Base-by-base conservation (phyloP, 1,140 invertebrate genomes). In the Lordiphosa clarofinis region DNA sequence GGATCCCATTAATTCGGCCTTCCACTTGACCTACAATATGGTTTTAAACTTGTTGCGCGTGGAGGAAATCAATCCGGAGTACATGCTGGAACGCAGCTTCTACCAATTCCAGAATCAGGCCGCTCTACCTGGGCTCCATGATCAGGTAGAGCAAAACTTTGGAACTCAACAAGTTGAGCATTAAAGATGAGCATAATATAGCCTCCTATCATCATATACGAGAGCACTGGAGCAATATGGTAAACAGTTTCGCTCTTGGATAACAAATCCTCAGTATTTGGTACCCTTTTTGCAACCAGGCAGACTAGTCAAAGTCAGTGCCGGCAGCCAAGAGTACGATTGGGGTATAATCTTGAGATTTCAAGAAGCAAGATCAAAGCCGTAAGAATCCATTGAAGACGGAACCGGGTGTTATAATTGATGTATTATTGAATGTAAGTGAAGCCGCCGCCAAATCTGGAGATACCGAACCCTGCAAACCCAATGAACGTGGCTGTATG, bases 21-120 rank as follows among this genome's bases (percentile, higher is more conserved):
- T 99, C 90, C 98, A 99, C 90, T 91, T 99, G 42, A 99, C 98
- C 0, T 99, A 99, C 88, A 99, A 99, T 88, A 99, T 99, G 99
- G 97, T 99, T 7, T 90, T 99, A 6, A 99, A 99, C 92, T 90
- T 99, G 59, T 90, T 99, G 35, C 89, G 94, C 87, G 99, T 99
- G 5, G 98, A 99, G 90, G 98, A 99, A 91, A 99, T 99, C 55
- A 99, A 99, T 92, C 98, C 99, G 0, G 98, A 99, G 89, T 99
- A 98, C 74, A 99, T 99, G 97, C 90, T 99, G 74, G 97, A 99
- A 88, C 92, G 97, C 63, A 98, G 97, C 76, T 99, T 99, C 89
- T 98, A 95, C 90, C 98, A 99, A 89, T 99, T 99, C 87, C 99
- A 99, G 91, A 99, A 99, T 91, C 98, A 99, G 90, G 93, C 97